Base-by-base conservation (phyloP, 1,140 invertebrate species). In the Cotesia chilonis region DNA sequence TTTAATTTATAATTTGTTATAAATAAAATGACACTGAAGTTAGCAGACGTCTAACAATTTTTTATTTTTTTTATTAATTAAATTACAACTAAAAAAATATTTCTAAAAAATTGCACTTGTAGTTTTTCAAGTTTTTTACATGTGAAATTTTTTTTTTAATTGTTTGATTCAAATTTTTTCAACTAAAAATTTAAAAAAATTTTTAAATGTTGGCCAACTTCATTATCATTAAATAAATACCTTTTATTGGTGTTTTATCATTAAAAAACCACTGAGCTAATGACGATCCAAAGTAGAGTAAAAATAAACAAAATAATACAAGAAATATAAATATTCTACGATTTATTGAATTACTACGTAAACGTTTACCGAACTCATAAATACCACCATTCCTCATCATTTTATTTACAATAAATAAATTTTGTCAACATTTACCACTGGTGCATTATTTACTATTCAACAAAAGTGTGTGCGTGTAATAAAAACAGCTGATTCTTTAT, bases 261-360 rank as follows among this genome's bases (percentile, higher is more conserved):
- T 85, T 78, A 75, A 90, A 90, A 6, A 93, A 75, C 87, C 90
- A 92, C 67, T 89, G 89, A 79, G 91, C 87, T 35, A 92, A 79
- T 41, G 87, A 85, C 52, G 91, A 91, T 47, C 91, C 90, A 67
- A 92, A 81, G 76, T 93, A 92, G 36, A 93, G 84, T 35, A 93
- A 80, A 51, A 92, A 81, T 47, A 88, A 89, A 76, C 90, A 88
- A 61, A 90, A 82, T 47, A 91, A 81, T 6, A 92, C 79, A 7
- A 91, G 73, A 66, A 93, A 71, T 60, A 93, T 75, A 74, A 93
- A 88, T 60, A 92, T 79, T 77, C 91, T 91, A 68, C 92, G 89
- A 80, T 91, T 90, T 1, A 91, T 92, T 74, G 89, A 86, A 77
- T 90, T 90, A 14, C 90, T 86, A 78, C 90, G 88, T 59, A 91